phyloP scores from a whole-genome alignment of 2,113 vertebrate species.

The Bombycilla garrulus region DNA sequence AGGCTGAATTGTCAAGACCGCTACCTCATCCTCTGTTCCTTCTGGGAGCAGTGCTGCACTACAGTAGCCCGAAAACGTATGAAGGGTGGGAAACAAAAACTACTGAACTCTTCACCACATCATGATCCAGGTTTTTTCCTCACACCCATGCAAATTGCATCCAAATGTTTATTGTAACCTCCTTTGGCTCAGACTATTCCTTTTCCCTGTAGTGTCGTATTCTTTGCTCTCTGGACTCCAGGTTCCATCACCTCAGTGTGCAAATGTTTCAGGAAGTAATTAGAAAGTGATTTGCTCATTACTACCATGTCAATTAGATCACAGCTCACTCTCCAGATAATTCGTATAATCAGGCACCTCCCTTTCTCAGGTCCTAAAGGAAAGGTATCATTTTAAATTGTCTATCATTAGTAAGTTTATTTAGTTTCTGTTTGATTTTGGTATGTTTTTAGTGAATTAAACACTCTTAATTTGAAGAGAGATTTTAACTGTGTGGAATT shows the following conservation, averaged over 20 bases:
- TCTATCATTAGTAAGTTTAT: background rate
- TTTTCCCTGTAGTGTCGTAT: background rate
- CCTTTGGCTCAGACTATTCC: background rate
- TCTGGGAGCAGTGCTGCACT: background rate
- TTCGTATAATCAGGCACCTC: background rate
- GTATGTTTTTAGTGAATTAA: constrained; percentile 6
- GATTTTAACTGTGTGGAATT: constrained; percentile 6
- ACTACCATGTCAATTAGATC: background rate
- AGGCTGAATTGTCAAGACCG: background rate
- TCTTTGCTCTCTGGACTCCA: background rate
- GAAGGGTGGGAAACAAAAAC: background rate
- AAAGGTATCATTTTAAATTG: background rate
- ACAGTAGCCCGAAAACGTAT: background rate
- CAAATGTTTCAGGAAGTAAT: background rate
- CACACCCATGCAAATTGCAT: background rate
- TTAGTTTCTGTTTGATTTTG: background rate
- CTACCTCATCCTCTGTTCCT: background rate
- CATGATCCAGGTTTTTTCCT: background rate
- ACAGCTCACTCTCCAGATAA: background rate
- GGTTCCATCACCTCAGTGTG: background rate
- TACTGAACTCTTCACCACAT: background rate
- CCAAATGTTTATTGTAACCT: constrained; percentile 15
- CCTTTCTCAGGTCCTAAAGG: background rate
- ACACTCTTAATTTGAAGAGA: background rate
- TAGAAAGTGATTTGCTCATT: background rate